Evolutionary conservation across 2,797 vertebrate genomes (phyloP), one percentile per base, ranked within the genome.

Genomic region (Miichthys miiuy): DNA sequence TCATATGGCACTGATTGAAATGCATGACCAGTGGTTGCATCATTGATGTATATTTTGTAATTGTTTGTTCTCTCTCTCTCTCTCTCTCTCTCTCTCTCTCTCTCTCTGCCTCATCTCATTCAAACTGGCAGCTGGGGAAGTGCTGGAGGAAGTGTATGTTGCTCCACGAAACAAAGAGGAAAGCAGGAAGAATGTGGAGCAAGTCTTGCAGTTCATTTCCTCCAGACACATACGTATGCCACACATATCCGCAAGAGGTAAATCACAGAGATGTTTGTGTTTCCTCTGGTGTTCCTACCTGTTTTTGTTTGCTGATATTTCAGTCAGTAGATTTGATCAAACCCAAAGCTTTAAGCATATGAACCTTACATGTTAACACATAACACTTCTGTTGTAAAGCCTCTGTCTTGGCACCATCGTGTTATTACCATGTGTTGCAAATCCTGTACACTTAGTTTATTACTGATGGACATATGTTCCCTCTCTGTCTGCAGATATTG

Each of bases 191-290:
- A 99, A 99, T 42, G 97, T 99, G 89, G 98, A 99, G 80, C 96
- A 96, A 89, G 97, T 99, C 41, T 85, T 99, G 5, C 96, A 96
- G 81, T 99, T 99, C 3, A 96, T 99, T 90, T 96, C 97, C 25
- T 99, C 97, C 11, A 97, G 95, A 86, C 96, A 96, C 88, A 99
- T 99, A 86, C 97, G 97, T 17, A 99, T 99, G 98, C 97, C 98
- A 62, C 97, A 98, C 92, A 98, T 97, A 0, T 97, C 97, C 1
- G 96, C 97, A 23, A 96, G 95, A 95, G 98, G 98, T 99, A 86
- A 81, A 46, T 23, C 25, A 65, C 34, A 38, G 8, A 68, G 9
- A 58, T 51, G 0, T 46, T 2, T 55, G n/a, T 58, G 16, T 20
- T 63, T 64, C 58, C 27, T n/a, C 0, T 0, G 4, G 3, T 71